Evolutionary conservation across 2,113 vertebrate genomes (phyloP).

Genomic region (Rhinichthys klamathensis): DNA sequence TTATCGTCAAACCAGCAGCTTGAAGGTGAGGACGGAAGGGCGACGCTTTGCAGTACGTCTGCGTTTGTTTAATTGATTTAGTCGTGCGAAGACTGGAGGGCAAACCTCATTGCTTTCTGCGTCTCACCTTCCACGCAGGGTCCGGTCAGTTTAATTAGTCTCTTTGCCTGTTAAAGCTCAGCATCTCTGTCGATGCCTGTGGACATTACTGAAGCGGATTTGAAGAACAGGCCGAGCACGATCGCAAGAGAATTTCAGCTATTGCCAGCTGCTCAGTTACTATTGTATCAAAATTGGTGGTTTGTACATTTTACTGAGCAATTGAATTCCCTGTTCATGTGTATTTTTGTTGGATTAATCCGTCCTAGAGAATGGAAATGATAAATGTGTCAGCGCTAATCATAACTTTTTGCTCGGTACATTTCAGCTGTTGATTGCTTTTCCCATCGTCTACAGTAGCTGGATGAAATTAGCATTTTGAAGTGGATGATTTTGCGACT

Average conservation of each 20-base stretch:
- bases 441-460: neutral
- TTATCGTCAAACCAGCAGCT: slow-evolving; percentile 27
- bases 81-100: neutral
- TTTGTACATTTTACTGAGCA: slow-evolving; percentile 15
- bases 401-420: neutral
- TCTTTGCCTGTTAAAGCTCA: slow-evolving; percentile 22
- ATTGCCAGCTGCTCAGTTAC: neutral
- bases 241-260: neutral
- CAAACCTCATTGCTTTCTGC: slow-evolving; percentile 25
- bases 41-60: neutral
- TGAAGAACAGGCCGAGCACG: neutral
- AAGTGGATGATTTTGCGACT: neutral
- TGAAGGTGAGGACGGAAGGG: slow-evolving; percentile 30
- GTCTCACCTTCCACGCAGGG: slow-evolving; percentile 37
- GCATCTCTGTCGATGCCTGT: slow-evolving; percentile 2
- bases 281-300: neutral
- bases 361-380: neutral
- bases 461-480: slow-evolving; percentile 27
- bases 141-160: slow-evolving; percentile 49
- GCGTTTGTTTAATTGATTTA: slow-evolving; percentile 39
- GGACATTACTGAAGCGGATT: slow-evolving; percentile 14
- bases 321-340: slow-evolving; percentile 46
- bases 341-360: slow-evolving; percentile 38
- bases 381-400: slow-evolving; percentile 43
- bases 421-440: slow-evolving; percentile 45